Evolutionary conservation across 2,797 vertebrate species (phyloP).

Genomic region (Diplodus puntazzo): DNA sequence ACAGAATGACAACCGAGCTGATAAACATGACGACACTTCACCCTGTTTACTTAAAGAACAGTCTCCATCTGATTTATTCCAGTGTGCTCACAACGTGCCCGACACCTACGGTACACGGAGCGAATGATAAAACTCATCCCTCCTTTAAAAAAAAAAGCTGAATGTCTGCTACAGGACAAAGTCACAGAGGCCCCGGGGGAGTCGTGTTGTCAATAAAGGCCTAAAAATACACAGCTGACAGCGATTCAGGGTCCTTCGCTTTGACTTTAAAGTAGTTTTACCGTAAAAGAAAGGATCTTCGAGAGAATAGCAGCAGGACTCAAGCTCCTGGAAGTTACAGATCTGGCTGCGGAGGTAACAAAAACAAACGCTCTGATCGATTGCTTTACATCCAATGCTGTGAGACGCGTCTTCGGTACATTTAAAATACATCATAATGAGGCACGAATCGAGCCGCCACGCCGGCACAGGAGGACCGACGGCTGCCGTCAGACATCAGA

Average conservation of each 20-base stretch:
- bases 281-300: constrained; percentile 1
- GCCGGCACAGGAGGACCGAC: not conserved
- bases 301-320: constrained; percentile 8
- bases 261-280: constrained; percentile 19
- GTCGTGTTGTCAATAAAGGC: constrained; percentile 10
- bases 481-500: constrained; percentile 15
- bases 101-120: constrained; percentile 14
- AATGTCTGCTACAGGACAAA: constrained; percentile 42
- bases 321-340: constrained; percentile 17
- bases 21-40: constrained; percentile 34
- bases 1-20: constrained; percentile 18
- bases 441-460: constrained; percentile 57
- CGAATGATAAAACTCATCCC: constrained; percentile 85
- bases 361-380: constrained; percentile 26
- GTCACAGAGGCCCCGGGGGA: constrained; percentile 21
- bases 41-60: constrained; percentile 2
- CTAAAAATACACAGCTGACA: constrained; percentile 16
- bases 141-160: constrained; percentile 32
- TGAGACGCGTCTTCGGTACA: constrained; percentile 22
- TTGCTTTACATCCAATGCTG: constrained; percentile 27
- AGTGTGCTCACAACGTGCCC: not conserved
- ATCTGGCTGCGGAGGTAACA: constrained; percentile 16
- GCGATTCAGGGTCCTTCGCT: not conserved
- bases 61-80: not conserved
- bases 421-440: constrained; percentile 33